Conservation (phyloP, 2,797 vertebrate genomes). For the Gymnocypris eckloni region DNA sequence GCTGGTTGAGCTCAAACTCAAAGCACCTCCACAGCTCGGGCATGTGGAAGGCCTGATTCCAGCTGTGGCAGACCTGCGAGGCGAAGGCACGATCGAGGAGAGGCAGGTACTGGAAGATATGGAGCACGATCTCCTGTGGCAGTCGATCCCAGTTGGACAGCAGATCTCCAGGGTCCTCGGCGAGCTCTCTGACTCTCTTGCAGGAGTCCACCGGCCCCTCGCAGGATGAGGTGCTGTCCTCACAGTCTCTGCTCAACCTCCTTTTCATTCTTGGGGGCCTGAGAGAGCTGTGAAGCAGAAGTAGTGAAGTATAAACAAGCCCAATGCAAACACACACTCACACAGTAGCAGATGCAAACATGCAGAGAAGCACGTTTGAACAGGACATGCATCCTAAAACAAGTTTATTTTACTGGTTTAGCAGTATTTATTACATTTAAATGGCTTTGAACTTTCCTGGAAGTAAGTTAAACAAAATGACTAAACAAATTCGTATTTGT, state of each 20-base stretch:
- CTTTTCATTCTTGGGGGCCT: conserved; percentile 87
- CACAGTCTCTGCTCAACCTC: conserved; percentile 81
- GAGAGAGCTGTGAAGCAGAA: background rate
- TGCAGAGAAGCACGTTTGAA: background rate
- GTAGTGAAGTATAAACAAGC: background rate
- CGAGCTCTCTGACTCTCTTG: conserved; percentile 80
- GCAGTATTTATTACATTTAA: background rate
- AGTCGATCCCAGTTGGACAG: conserved; percentile 85
- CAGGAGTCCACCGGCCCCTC: conserved; percentile 70
- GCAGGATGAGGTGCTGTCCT: conserved; percentile 72
- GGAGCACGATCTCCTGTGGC: conserved; percentile 92
- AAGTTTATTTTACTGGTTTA: background rate
- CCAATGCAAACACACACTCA: background rate
- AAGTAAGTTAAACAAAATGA: background rate
- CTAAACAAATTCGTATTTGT: background rate
- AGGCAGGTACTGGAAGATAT: conserved; percentile 93
- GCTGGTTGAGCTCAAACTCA: conserved; percentile 96
- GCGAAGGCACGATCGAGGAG: conserved; percentile 94
- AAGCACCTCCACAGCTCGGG: conserved; percentile 98
- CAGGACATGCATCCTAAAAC: background rate
- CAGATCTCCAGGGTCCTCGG: conserved; percentile 53
- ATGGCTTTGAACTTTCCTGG: background rate
- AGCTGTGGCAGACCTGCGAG: conserved; percentile 91
- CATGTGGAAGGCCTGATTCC: conserved; percentile 98
- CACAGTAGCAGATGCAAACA: background rate